Percentiles rank a stretch among this genome's conserved stretches.
These are phyloP conservation scores for Thalpophila matura DNA, from an alignment of 2,888 invertebrate species.

Conservation along the genomic window DNA sequence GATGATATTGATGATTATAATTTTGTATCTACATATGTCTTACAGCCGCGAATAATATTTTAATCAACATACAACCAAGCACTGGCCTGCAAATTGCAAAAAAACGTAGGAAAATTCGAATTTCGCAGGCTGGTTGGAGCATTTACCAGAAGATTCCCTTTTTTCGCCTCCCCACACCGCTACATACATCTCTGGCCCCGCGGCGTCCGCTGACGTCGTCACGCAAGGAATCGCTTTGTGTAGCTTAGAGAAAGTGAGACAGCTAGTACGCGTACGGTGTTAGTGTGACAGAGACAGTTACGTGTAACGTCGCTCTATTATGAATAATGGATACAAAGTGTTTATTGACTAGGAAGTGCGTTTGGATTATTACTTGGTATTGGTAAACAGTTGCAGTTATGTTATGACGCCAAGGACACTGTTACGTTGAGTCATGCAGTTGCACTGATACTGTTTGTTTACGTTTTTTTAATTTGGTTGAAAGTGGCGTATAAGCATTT, in stretches of 20 bases:
- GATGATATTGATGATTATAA: slow-evolving; percentile 5
- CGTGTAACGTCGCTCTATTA: slow-evolving; percentile 3
- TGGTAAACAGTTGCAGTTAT: slow-evolving; percentile 19
- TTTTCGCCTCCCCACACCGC: too few relatives aligned
- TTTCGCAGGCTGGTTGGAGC: too few relatives aligned
- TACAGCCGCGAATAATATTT: slow-evolving; percentile 12
- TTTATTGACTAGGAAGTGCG: slow-evolving; percentile 26
- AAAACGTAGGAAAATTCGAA: too few relatives aligned
- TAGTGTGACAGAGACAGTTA: too few relatives aligned
- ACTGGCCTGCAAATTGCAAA: too few relatives aligned
- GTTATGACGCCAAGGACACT: slow-evolving; percentile 14
- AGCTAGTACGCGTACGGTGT: slow-evolving; percentile 3
- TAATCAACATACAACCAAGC: slow-evolving; percentile 15
- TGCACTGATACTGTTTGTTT: slow-evolving; percentile 15
- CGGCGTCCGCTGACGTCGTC: too few relatives aligned
- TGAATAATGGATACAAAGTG: too few relatives aligned
- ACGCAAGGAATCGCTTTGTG: slow-evolving; percentile 1
- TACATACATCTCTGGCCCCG: too few relatives aligned
- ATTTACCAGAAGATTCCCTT: too few relatives aligned
- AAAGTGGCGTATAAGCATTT: slow-evolving; percentile 17
- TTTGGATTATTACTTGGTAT: slow-evolving; percentile 22
- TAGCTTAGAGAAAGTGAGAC: slow-evolving; percentile 5
- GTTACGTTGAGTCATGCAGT: slow-evolving; percentile 11
- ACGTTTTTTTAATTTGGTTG: slow-evolving; percentile 13
- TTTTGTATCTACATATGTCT: slow-evolving; percentile 4